Conservation (phyloP, 2,888 invertebrate species). For the Reticulitermes lucifugus region DNA sequence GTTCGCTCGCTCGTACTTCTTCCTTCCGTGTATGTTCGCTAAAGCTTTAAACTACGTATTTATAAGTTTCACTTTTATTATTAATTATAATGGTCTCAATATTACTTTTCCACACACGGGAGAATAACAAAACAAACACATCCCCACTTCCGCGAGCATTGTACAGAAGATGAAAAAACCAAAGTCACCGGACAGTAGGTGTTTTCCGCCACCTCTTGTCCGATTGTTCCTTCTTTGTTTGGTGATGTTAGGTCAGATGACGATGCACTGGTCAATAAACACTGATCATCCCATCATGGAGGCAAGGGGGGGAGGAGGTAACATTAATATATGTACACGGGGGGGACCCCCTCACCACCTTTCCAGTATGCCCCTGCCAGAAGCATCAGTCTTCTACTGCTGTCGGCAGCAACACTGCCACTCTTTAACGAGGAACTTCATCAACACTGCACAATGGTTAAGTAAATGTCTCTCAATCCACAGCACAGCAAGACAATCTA, state of each 20-base stretch:
- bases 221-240: background rate
- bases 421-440: slow-evolving; percentile 48
- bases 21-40: slow-evolving; percentile 44
- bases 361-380: background rate
- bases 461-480: slow-evolving; percentile 18
- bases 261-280: background rate
- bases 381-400: background rate
- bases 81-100: slow-evolving; percentile 29
- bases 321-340: slow-evolving; percentile 29
- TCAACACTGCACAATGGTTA: slow-evolving; percentile 17
- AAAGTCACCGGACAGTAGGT: slow-evolving; percentile 36
- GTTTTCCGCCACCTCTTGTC: slow-evolving; percentile 7
- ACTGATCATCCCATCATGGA: slow-evolving; percentile 10
- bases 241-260: background rate
- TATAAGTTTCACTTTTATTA: slow-evolving; percentile 39
- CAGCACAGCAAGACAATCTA: slow-evolving; percentile 28
- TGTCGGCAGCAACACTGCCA: background rate
- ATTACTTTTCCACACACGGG: slow-evolving; percentile 31
- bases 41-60: slow-evolving; percentile 51
- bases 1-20: slow-evolving; percentile 37
- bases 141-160: slow-evolving; percentile 41
- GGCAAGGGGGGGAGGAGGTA: slow-evolving; percentile 35
- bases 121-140: slow-evolving; percentile 48
- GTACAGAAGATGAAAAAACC: slow-evolving; percentile 19
- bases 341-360: slow-evolving; percentile 8